Percentiles rank a stretch among this genome's conserved stretches.
Conservation (phyloP, 2,113 vertebrate genomes). For the Sylvilagus bachmani region DNA sequence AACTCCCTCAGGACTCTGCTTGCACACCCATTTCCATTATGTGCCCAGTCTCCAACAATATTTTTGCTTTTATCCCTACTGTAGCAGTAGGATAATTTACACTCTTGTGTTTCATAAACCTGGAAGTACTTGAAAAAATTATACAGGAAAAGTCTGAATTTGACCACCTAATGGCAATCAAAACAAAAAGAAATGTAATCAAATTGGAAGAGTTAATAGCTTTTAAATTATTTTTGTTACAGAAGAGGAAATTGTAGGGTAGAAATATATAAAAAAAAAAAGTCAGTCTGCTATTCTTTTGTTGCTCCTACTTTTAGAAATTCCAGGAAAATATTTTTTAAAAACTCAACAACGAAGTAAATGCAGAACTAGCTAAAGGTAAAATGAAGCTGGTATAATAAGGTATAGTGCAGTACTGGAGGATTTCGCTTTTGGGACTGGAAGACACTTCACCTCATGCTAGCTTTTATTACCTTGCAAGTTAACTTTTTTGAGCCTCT, state of each 20-base stretch:
- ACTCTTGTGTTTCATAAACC: background rate
- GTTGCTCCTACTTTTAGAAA: background rate
- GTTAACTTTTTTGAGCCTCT: background rate
- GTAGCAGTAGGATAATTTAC: background rate
- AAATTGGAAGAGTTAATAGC: slow-evolving; percentile 5
- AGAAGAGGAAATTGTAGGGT: background rate
- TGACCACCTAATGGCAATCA: background rate
- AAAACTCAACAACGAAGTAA: background rate
- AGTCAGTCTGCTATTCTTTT: slow-evolving; percentile 16
- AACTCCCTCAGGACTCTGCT: background rate
- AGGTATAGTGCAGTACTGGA: background rate
- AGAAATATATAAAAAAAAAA: background rate
- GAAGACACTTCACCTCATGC: background rate
- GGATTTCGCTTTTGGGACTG: background rate
- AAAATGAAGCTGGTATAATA: background rate
- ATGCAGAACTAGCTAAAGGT: background rate
- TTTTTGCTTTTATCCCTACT: background rate
- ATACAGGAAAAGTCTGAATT: slow-evolving; percentile 1
- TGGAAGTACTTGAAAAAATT: slow-evolving; percentile 42
- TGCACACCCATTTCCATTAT: background rate
- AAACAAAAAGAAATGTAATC: slow-evolving; percentile 22
- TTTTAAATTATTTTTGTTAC: slow-evolving; percentile 40
- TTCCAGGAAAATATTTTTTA: background rate
- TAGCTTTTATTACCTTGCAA: background rate
- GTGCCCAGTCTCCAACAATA: background rate